These are phyloP conservation scores for Crenichthys baileyi DNA, from an alignment of 2,797 vertebrate species.

Conservation along the genomic window DNA sequence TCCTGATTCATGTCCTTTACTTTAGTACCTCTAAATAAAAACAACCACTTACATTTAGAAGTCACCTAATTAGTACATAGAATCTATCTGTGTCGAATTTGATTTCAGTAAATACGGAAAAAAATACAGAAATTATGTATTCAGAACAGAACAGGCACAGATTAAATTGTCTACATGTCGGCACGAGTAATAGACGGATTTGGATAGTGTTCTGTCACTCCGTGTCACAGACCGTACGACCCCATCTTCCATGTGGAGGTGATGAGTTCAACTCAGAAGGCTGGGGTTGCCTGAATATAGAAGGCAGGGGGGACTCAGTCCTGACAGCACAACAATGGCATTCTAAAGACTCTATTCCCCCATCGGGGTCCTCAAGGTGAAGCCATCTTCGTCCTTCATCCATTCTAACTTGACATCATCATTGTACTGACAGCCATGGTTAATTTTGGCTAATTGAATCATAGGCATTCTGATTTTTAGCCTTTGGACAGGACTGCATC, in stretches of 20 bases:
- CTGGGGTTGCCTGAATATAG: conserved; percentile 7
- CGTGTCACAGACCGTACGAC: conserved; percentile 36
- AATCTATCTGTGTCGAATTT: neutral
- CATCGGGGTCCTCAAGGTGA: conserved; percentile 54
- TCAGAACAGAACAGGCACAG: neutral
- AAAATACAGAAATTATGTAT: neutral
- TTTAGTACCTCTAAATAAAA: neutral
- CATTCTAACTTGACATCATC: conserved; percentile 39
- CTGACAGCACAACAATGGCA: conserved; percentile 80
- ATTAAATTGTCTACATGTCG: conserved; percentile 21
- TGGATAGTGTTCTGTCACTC: neutral
- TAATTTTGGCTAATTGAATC: conserved; percentile 49
- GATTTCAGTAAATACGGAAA: neutral
- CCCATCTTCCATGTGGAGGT: conserved; percentile 41
- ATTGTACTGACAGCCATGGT: conserved; percentile 61
- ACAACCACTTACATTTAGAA: neutral
- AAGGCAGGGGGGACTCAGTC: conserved; percentile 2
- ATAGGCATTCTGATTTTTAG: conserved; percentile 5
- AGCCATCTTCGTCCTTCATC: conserved; percentile 29
- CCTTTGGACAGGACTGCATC: conserved; percentile 15
- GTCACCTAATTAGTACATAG: neutral
- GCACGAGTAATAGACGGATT: conserved; percentile 1
- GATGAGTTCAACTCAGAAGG: conserved; percentile 57
- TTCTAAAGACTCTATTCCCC: conserved; percentile 65
- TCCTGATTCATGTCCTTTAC: neutral